These are phyloP conservation scores for Ptyas mucosa DNA, from an alignment of 2,113 vertebrate species.

Conservation along the genomic window DNA sequence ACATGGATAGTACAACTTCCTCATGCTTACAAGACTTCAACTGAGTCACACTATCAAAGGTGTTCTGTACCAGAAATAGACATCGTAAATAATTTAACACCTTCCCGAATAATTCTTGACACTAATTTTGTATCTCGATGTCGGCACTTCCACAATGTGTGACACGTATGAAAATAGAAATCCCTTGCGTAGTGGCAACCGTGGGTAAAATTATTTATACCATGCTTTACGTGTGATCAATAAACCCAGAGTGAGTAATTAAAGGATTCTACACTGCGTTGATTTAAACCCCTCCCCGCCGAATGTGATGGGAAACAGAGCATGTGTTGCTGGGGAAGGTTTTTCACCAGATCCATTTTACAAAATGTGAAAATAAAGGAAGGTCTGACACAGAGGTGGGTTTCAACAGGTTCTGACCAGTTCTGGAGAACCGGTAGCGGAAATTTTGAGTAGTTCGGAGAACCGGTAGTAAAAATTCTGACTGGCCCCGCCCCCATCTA, in stretches of 20 bases:
- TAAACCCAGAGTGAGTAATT: accelerated
- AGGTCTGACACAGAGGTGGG: background rate
- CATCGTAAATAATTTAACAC: constrained; percentile 18
- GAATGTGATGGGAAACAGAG: background rate
- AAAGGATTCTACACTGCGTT: background rate
- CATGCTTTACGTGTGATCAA: background rate
- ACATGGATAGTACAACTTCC: background rate
- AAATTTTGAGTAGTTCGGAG: too few species aligned
- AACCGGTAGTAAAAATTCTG: too few species aligned
- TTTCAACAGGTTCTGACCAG: too few species aligned
- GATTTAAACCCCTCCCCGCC: background rate
- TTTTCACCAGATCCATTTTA: background rate
- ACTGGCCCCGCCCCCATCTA: too few species aligned
- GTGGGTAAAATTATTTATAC: background rate
- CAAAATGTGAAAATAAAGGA: background rate
- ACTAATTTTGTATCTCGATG: constrained; percentile 17
- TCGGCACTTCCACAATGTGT: background rate
- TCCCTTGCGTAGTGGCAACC: accelerated
- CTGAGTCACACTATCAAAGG: background rate
- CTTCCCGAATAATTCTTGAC: background rate
- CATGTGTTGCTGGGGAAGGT: background rate
- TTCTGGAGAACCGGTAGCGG: too few species aligned
- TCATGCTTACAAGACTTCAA: background rate
- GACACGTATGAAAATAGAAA: background rate
- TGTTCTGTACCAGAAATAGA: background rate